Base-by-base conservation (phyloP, 2,888 invertebrate species). In the Brenthis ino region DNA sequence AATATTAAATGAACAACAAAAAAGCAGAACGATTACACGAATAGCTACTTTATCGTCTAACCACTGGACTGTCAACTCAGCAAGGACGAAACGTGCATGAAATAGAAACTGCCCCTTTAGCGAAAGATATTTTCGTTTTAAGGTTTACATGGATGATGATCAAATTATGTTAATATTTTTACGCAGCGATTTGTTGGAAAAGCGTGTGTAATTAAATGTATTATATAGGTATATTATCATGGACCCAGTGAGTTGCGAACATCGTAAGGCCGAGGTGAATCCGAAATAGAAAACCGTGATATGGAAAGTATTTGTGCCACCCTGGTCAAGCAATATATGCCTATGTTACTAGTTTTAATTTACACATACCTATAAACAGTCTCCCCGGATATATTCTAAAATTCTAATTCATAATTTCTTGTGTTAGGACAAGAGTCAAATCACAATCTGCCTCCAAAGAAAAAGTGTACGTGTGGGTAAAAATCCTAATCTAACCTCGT, bases 51-150 rank as follows among this genome's bases (percentile, higher is more conserved):
- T 61, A 54, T 66, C 33, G 60, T 68, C 66, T 61, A 64, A 56
- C 68, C 71, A 65, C 57, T 67, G 61, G 57, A 67, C 69, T 70
- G 64, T 75, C 73, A 72, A 73, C 73, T 72, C 63, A 28, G 60
- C 69, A 72, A 74, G 74, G 74, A 71, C 68, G 70, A 71, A 55
- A 70, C 72, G 68, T 69, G 74, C 56, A 67, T 57, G 61, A 72
- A 76, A 74, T 75, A 76, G 70, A 71, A 69, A 69, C 57, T 66
- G 72, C 67, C 64, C 66, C 67, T 72, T 69, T 69, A 69, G 64
- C 56, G 60, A 56, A 50, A 51, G 43, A n/a, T 54, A 65, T 16
- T 48, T 57, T 13, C 50, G 24, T 65, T 63, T 63, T 48, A 54
- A 16, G 54, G 43, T 58, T 37, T 11, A 60, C 50, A 33, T 11